Evolutionary conservation across 2,888 invertebrate genomes (phyloP), one percentile per base, ranked within the genome.

Genomic region (Amphiduros pacificus): DNA sequence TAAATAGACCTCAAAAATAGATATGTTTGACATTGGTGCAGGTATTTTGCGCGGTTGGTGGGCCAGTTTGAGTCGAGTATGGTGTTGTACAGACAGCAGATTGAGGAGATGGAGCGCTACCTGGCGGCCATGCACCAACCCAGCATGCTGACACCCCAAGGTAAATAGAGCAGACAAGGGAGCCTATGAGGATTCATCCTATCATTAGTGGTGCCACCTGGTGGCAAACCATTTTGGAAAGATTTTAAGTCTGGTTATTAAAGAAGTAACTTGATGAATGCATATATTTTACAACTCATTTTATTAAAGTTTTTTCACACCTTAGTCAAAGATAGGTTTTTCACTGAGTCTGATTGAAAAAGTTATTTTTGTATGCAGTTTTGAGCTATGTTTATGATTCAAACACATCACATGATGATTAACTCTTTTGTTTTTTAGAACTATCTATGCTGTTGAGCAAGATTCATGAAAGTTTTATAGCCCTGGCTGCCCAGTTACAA

Each of bases 381-480:
- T n/a, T n/a, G n/a, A n/a, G n/a, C n/a, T n/a, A n/a, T n/a, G n/a
- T n/a, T n/a, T n/a, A n/a, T n/a, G n/a, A n/a, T n/a, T n/a, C n/a
- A n/a, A n/a, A n/a, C n/a, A n/a, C n/a, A n/a, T n/a, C n/a, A n/a
- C n/a, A n/a, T 24, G 24, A 6, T 28, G 22, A 26, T 28, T 40
- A n/a, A 22, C n/a, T 49, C 17, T 24, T 32, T 11, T 29, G 26
- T 40, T 29, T 82, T 84, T 5, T 82, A 91, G 93, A 94, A 82
- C 79, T 94, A 64, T 88, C 90, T 11, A 84, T 89, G 59, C 90
- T 92, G 22, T 89, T 94, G 83, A 87, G 88, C 32, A 88, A 91
- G 75, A 87, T 94, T 73, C 92, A 94, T 79, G 92, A 92, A 78
- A 91, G 92, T 2, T 88, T 94, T 73, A 89, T 94, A 32, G 91